phyloP scores from a whole-genome alignment of 2,113 vertebrate species.

The Chiloscyllium plagiosum region DNA sequence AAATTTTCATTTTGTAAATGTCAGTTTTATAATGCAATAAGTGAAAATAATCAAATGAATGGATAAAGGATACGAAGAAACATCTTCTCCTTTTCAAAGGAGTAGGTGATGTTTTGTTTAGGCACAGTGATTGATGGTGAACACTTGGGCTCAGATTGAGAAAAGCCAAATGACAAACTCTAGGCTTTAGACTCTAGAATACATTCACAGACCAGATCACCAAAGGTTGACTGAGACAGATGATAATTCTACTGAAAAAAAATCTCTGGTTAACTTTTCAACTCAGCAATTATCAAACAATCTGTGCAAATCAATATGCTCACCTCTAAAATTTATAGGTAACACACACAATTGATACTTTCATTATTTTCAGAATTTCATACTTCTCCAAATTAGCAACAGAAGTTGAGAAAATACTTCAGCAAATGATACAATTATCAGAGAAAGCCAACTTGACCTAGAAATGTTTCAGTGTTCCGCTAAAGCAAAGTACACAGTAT shows the following conservation, averaged over 20 bases:
- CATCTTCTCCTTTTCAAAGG: background rate
- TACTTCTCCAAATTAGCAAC: background rate
- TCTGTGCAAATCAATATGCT: background rate
- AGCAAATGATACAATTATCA: background rate
- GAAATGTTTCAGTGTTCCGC: background rate
- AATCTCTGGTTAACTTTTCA: background rate
- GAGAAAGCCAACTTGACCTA: background rate
- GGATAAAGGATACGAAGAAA: background rate
- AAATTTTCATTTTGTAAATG: background rate
- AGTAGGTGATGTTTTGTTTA: too few relatives aligned
- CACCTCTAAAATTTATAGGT: background rate
- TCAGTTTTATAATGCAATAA: background rate
- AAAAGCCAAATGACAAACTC: background rate
- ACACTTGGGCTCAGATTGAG: background rate
- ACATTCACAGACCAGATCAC: background rate
- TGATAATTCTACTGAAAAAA: background rate
- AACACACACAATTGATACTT: background rate
- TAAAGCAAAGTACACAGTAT: background rate
- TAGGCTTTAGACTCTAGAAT: background rate
- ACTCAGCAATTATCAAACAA: too few relatives aligned
- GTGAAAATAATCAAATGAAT: background rate
- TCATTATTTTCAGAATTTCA: background rate
- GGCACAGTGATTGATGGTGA: background rate
- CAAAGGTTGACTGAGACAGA: background rate
- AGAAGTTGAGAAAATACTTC: background rate